These are phyloP conservation scores for Hyaena hyaena DNA, from an alignment of 2,113 vertebrate species.

Conservation along the genomic window DNA sequence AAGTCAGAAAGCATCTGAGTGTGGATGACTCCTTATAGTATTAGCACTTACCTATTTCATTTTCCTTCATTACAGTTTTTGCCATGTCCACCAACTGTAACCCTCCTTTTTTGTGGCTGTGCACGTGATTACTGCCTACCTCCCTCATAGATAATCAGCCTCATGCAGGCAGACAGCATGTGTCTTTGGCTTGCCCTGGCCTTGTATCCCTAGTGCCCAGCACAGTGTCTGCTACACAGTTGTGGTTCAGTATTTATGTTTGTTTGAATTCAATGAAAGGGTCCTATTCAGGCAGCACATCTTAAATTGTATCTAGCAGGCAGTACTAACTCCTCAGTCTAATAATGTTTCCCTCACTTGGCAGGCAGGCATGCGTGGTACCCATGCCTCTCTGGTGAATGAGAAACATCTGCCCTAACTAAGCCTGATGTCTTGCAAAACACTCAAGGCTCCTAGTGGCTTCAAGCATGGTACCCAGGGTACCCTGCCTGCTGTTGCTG, in stretches of 20 bases:
- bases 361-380: neutral
- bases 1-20: neutral
- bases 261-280: neutral
- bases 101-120: neutral
- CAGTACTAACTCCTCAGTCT: neutral
- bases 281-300: neutral
- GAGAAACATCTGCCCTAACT: conserved; percentile 64
- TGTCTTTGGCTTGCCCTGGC: neutral
- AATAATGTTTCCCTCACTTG: neutral
- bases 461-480: neutral
- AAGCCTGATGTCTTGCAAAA: conserved; percentile 5
- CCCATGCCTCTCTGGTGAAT: conserved; percentile 38
- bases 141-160: neutral
- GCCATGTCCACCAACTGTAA: neutral
- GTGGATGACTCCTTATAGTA: neutral
- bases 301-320: neutral
- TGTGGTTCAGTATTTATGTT: neutral
- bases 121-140: neutral
- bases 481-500: conserved; percentile 42
- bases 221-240: neutral
- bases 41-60: neutral
- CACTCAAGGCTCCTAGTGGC: neutral
- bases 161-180: fast-evolving
- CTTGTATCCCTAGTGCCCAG: neutral
- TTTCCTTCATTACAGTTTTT: neutral